Evolutionary conservation across 1,140 invertebrate genomes (phyloP).

Genomic region (Semibalanus balanoides): DNA sequence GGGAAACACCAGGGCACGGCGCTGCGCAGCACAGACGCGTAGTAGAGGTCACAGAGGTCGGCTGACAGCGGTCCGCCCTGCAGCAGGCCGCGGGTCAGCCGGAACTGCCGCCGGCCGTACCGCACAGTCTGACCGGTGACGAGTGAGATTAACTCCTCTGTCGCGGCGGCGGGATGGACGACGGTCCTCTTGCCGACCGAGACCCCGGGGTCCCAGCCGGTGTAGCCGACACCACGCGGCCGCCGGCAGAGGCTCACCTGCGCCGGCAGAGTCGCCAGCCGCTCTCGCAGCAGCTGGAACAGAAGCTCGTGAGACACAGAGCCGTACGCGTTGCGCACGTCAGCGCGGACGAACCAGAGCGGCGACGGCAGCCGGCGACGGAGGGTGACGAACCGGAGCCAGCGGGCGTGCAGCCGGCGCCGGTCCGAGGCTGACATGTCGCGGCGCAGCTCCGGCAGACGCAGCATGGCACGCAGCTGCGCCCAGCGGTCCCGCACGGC

Average conservation of each 20-base stretch:
- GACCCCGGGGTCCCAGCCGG: background rate
- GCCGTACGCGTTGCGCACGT: background rate
- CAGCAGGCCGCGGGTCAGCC: background rate
- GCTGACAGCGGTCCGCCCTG: background rate
- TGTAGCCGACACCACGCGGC: background rate
- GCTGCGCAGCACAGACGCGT: background rate
- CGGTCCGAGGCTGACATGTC: background rate
- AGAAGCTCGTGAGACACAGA: background rate
- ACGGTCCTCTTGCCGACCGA: background rate
- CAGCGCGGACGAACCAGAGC: background rate
- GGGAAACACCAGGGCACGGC: background rate
- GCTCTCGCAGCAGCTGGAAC: background rate
- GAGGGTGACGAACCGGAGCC: background rate
- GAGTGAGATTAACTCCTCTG: background rate
- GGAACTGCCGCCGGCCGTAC: background rate
- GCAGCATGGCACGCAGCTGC: background rate
- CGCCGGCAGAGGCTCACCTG: background rate
- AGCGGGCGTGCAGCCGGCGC: background rate
- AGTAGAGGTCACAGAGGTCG: background rate
- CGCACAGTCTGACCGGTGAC: background rate
- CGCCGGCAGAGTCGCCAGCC: background rate
- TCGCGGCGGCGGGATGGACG: no score
- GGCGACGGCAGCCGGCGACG: background rate
- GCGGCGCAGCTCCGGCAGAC: background rate
- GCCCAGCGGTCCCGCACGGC: background rate